A percentile compares a stretch with the other conserved stretches of the same genome.
These are phyloP conservation scores for Drosophila kuntzei DNA, from an alignment of 2,888 invertebrate genomes.

Conservation along the genomic window DNA sequence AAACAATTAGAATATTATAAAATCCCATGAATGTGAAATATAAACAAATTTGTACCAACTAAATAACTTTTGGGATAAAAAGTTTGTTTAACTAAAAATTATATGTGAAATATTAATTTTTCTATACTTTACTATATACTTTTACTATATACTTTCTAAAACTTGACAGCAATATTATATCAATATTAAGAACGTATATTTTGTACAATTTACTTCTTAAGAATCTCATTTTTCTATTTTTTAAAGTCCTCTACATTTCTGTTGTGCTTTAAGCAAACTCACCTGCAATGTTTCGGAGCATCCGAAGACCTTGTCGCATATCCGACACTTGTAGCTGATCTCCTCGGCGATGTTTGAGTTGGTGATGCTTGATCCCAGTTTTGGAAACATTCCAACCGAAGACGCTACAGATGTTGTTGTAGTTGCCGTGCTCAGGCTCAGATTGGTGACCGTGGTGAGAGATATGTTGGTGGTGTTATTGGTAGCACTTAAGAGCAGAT, in stretches of 20 bases:
- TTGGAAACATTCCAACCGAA: constrained; percentile 21
- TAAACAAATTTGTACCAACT: no score
- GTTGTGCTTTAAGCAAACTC: constrained; percentile 39
- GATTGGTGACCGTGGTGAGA: constrained; percentile 74
- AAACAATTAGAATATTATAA: no score
- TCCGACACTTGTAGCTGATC: constrained; percentile 84
- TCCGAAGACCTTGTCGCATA: constrained; percentile 85
- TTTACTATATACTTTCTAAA: no score
- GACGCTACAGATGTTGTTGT: constrained; percentile 19
- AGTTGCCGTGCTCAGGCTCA: constrained; percentile 60
- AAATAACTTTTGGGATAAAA: no score
- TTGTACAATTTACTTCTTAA: background rate
- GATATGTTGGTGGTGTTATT: constrained; percentile 63
- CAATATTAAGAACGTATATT: no score
- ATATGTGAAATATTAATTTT: no score
- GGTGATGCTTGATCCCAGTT: constrained; percentile 16
- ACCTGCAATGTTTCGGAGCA: constrained; percentile 85
- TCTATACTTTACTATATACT: no score
- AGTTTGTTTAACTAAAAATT: no score
- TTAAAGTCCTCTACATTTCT: no score
- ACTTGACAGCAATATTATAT: no score
- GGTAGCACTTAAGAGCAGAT: constrained; percentile 35
- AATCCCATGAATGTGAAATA: no score
- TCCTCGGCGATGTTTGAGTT: constrained; percentile 69
- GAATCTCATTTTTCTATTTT: background rate